Conservation (phyloP, 2,113 vertebrate genomes). For the Poeciliopsis occidentalis region DNA sequence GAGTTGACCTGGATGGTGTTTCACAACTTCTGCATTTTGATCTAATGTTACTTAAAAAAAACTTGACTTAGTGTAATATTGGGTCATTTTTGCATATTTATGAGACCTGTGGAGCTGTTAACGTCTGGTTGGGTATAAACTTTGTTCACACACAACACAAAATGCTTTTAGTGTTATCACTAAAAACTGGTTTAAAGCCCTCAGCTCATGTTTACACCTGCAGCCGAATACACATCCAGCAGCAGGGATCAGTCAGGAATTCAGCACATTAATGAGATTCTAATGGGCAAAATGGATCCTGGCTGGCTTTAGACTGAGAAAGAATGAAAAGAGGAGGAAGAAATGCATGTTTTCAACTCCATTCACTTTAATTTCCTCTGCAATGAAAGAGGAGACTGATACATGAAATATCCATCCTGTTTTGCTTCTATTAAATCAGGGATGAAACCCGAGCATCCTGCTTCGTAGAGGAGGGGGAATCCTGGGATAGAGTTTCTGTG, state of each 20-base stretch:
- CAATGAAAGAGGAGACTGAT: slow-evolving; percentile 94
- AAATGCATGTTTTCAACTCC: slow-evolving; percentile 80
- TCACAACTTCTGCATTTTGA: too few relatives aligned
- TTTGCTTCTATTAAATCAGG: slow-evolving; percentile 97
- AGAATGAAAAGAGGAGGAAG: slow-evolving; percentile 62
- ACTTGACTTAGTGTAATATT: too few relatives aligned
- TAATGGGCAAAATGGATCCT: slow-evolving; percentile 81
- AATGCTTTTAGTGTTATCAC: background rate
- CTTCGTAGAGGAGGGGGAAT: slow-evolving; percentile 66
- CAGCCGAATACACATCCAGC: slow-evolving; percentile 71
- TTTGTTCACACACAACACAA: background rate
- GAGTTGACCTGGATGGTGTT: too few relatives aligned
- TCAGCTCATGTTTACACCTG: slow-evolving; percentile 70
- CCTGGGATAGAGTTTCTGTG: slow-evolving; percentile 85
- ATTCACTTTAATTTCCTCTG: slow-evolving; percentile 94
- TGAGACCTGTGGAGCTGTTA: too few relatives aligned
- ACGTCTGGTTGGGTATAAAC: too few relatives aligned
- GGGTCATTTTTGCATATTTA: too few relatives aligned
- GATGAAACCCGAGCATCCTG: slow-evolving; percentile 90
- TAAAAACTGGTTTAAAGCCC: slow-evolving; percentile 27
- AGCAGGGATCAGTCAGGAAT: slow-evolving; percentile 87
- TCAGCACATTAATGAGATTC: slow-evolving; percentile 91
- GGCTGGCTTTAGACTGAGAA: slow-evolving; percentile 81
- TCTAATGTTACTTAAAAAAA: too few relatives aligned
- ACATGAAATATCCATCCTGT: slow-evolving; percentile 99